Percentiles rank a stretch among this genome's conserved stretches.
Evolutionary conservation across 1,140 invertebrate species (phyloP).

Genomic region (Lordiphosa stackelbergi): DNA sequence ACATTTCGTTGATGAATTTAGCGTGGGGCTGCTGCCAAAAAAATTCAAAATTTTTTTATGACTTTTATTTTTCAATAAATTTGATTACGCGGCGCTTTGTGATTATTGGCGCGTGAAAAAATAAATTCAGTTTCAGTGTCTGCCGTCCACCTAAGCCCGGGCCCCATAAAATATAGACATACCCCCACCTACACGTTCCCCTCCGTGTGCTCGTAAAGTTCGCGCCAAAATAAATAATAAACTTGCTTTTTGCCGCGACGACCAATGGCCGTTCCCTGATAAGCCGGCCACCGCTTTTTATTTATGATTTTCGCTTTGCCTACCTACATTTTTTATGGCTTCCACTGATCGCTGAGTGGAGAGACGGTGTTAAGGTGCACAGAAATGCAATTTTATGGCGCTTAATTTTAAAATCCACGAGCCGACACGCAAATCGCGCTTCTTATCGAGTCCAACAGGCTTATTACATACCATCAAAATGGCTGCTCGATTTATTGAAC

Average conservation of each 20-base stretch:
- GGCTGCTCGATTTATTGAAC: constrained; percentile 24
- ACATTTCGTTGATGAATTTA: constrained; percentile 1
- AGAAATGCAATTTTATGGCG: constrained; percentile 72
- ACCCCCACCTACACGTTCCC: constrained; percentile 2
- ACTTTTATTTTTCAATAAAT: constrained; percentile 74
- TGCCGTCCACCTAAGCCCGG: constrained; percentile 42
- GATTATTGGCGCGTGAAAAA: constrained; percentile 75
- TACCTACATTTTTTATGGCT: constrained; percentile 34
- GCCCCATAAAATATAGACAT: constrained; percentile 55
- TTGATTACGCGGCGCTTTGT: constrained; percentile 74
- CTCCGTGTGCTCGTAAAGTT: constrained; percentile 62
- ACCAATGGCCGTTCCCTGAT: constrained; percentile 51
- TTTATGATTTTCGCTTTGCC: constrained; percentile 62
- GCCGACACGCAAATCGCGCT: constrained; percentile 30
- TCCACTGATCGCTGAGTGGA: constrained; percentile 54
- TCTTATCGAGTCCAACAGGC: constrained; percentile 51
- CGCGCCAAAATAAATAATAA: constrained; percentile 74
- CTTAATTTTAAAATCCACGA: constrained; percentile 69
- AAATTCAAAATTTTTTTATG: constrained; percentile 43
- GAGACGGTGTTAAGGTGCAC: background rate
- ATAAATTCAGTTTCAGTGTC: constrained; percentile 60
- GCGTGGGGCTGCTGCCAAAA: constrained; percentile 7
- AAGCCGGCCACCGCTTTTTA: constrained; percentile 43
- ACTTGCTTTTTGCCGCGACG: constrained; percentile 38
- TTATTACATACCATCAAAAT: constrained; percentile 52